phyloP scores from a whole-genome alignment of 2,797 vertebrate species.

The Leptatherina wallacei region DNA sequence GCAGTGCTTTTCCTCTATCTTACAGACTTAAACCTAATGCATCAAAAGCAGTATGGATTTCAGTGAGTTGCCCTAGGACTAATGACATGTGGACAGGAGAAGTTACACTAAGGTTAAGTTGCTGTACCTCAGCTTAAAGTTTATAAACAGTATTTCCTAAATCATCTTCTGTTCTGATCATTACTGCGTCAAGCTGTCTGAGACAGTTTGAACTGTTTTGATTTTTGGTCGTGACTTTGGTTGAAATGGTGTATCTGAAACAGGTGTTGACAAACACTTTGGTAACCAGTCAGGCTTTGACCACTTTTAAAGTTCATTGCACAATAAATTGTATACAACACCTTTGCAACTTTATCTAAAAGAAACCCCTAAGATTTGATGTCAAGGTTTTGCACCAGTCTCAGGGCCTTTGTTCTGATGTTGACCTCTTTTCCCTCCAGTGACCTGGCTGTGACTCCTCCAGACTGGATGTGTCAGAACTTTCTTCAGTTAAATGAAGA shows the following conservation, averaged over 20 bases:
- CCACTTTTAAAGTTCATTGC: background rate
- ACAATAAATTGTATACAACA: background rate
- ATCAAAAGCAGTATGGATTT: background rate
- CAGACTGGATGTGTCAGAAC: too few relatives aligned
- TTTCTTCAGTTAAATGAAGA: too few relatives aligned
- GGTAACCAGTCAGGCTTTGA: background rate
- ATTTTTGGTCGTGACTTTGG: background rate
- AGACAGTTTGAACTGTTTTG: background rate
- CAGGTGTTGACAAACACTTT: background rate
- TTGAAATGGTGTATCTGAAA: background rate
- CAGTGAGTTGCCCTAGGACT: background rate
- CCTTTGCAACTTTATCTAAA: background rate
- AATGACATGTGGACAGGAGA: background rate
- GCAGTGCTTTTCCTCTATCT: background rate
- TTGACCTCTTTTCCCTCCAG: slow-evolving; percentile 69
- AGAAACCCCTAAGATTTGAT: background rate
- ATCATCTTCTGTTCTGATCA: background rate
- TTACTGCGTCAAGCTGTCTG: background rate
- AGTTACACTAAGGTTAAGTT: background rate
- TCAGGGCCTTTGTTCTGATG: slow-evolving; percentile 46
- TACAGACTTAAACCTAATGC: background rate
- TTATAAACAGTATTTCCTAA: too few relatives aligned
- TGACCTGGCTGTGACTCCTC: slow-evolving; percentile 64
- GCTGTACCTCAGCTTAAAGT: too few relatives aligned
- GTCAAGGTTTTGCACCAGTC: background rate